phyloP scores from a whole-genome alignment of 2,113 vertebrate genomes.

The Cygnus atratus region DNA sequence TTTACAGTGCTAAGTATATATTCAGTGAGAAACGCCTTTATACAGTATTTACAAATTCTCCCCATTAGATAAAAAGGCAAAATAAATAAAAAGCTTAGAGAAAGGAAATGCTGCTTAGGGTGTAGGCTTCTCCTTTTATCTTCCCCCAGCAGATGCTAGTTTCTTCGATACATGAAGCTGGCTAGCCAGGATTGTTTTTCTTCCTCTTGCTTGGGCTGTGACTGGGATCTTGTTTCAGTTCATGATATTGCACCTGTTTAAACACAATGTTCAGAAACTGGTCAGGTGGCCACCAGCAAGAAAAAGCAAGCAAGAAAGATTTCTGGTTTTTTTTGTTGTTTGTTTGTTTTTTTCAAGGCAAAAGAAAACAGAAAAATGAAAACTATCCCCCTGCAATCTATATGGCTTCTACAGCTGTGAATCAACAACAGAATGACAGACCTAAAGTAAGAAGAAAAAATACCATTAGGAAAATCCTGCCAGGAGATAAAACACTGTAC shows the following conservation, averaged over 20 bases:
- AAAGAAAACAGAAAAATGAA: background rate
- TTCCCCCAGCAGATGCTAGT: constrained; percentile 74
- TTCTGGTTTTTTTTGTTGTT: background rate
- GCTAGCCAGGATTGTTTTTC: constrained; percentile 94
- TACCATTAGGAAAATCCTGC: constrained; percentile 59
- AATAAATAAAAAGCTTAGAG: constrained; percentile 76
- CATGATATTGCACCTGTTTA: constrained; percentile 98
- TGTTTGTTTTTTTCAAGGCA: background rate
- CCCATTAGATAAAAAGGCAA: constrained; percentile 70
- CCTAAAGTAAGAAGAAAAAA: constrained; percentile 13
- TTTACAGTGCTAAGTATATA: constrained; percentile 70
- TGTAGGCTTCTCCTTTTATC: constrained; percentile 71
- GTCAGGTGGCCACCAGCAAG: constrained; percentile 74
- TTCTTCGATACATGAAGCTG: constrained; percentile 71
- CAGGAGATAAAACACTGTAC: background rate
- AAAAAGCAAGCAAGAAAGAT: constrained; percentile 66
- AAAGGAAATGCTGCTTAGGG: constrained; percentile 70
- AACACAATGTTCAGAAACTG: constrained; percentile 82
- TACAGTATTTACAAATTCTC: constrained; percentile 81
- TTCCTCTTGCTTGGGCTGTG: constrained; percentile 96
- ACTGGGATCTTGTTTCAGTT: constrained; percentile 93
- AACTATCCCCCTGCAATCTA: constrained; percentile 50
- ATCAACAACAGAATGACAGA: constrained; percentile 64
- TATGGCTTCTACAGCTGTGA: constrained; percentile 69
- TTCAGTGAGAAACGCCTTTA: constrained; percentile 70